Conservation (phyloP, 2,797 vertebrate species). For the Falco columbarius region DNA sequence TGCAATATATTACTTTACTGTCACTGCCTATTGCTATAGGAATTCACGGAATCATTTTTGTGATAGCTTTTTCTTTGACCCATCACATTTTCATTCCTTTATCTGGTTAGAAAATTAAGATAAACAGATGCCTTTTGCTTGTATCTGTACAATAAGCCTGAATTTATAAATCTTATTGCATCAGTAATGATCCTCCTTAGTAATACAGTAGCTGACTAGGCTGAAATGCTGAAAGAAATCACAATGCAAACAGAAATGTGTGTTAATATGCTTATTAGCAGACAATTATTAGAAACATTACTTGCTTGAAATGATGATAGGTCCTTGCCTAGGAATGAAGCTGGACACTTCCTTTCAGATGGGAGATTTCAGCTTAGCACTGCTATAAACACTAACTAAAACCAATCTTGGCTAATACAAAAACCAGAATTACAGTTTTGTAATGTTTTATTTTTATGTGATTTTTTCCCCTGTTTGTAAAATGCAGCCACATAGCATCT, state of each 20-base stretch:
- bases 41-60: not conserved
- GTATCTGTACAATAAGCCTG: not conserved
- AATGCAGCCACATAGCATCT: not conserved
- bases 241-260: not conserved
- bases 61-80: not conserved
- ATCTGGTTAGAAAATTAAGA: conserved; percentile 22
- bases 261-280: not conserved
- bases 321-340: not conserved
- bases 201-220: not conserved
- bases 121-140: not conserved
- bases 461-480: not conserved
- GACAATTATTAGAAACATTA: not conserved
- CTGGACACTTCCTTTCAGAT: not conserved
- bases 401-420: accelerated
- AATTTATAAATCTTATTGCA: conserved; percentile 20
- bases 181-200: not conserved
- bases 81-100: not conserved
- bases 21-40: not conserved
- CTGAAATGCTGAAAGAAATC: not conserved
- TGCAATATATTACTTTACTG: not conserved
- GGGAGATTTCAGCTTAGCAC: not conserved
- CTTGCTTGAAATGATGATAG: not conserved
- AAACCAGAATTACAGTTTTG: not conserved
- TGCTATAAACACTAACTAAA: not conserved
- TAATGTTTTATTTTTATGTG: not conserved